These are phyloP conservation scores for Semaprochilodus insignis DNA, from an alignment of 2,797 vertebrate species.

Conservation along the genomic window DNA sequence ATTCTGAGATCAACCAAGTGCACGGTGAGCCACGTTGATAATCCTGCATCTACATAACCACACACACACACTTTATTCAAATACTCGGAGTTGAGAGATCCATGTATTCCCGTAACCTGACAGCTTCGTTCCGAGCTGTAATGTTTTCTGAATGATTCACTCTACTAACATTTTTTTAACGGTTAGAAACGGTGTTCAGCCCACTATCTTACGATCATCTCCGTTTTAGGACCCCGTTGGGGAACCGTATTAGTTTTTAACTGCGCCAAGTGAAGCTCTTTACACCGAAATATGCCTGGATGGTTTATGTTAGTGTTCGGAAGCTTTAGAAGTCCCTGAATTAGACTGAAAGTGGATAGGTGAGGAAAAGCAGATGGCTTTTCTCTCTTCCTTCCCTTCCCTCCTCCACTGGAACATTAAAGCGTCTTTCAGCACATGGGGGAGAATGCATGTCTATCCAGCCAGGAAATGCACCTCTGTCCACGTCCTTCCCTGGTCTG, in stretches of 20 bases:
- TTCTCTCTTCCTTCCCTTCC: background rate
- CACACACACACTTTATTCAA: no score
- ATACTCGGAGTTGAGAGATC: background rate
- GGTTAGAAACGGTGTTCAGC: background rate
- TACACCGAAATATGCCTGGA: conserved; percentile 17
- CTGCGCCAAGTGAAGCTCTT: conserved; percentile 25
- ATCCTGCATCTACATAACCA: no score
- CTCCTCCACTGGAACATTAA: conserved; percentile 14
- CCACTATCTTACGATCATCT: background rate
- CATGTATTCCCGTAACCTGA: background rate
- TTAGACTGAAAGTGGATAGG: conserved; percentile 18
- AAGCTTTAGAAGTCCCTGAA: conserved; percentile 4
- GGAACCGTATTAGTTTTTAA: conserved; percentile 17
- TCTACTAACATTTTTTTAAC: background rate
- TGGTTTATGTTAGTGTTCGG: conserved; percentile 16
- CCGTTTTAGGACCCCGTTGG: conserved; percentile 25
- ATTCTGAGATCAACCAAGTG: conserved; percentile 91
- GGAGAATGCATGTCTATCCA: background rate
- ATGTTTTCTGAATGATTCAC: background rate
- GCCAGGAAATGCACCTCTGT: background rate
- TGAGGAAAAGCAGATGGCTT: conserved; percentile 23
- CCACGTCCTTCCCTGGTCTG: background rate
- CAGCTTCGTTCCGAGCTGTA: background rate
- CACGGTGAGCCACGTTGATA: conserved; percentile 75
- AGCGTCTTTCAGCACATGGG: background rate